Conservation (phyloP, 2,888 invertebrate genomes). For the Drosophila pegasa region DNA sequence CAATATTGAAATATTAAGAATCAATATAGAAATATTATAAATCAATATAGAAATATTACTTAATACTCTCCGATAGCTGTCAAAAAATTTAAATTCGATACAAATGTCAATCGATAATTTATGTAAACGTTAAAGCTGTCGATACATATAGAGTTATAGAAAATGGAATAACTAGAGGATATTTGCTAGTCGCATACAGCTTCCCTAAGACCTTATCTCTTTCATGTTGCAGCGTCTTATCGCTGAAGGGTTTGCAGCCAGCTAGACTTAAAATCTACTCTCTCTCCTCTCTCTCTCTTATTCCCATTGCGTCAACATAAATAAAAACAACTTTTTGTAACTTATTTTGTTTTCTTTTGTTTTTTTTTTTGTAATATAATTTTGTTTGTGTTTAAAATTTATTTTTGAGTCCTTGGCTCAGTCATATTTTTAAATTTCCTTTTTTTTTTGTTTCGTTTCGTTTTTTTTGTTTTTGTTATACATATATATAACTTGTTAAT, state of each 20-base stretch:
- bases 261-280: background rate
- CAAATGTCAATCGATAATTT: too few relatives aligned
- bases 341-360: constrained; percentile 38
- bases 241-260: constrained; percentile 7
- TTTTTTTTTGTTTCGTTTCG: constrained; percentile 44
- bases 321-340: constrained; percentile 5
- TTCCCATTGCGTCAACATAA: background rate
- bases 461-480: constrained; percentile 33
- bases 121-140: too few relatives aligned
- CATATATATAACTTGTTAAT: constrained; percentile 15
- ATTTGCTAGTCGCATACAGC: background rate
- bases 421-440: constrained; percentile 78
- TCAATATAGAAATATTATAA: too few relatives aligned
- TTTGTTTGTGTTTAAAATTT: constrained; percentile 71
- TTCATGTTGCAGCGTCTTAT: background rate
- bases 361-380: constrained; percentile 45
- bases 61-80: too few relatives aligned
- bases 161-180: too few relatives aligned
- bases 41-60: too few relatives aligned
- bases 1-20: too few relatives aligned
- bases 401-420: constrained; percentile 83
- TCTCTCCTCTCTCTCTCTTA: background rate
- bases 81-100: too few relatives aligned
- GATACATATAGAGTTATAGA: too few relatives aligned
- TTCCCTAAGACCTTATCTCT: background rate